Evolutionary conservation across 1,140 invertebrate species (phyloP), one percentile per base, ranked within the genome.

Genomic region (Drosophila carrolli): DNA sequence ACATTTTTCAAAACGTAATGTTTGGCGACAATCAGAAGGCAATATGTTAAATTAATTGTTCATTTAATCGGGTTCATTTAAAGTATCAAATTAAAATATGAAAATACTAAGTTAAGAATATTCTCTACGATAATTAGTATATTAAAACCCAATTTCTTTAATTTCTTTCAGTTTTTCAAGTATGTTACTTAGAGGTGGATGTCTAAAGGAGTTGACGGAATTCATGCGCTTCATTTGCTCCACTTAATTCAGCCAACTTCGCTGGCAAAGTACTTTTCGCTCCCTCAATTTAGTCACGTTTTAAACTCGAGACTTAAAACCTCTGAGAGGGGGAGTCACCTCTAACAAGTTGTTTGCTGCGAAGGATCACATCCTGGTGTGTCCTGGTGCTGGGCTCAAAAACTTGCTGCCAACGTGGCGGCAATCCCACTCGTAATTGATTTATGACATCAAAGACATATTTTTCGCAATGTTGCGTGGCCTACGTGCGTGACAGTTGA

Each of bases 391-490:
- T 50, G 47, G 47, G 23, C 51, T 51, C n/a, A 8, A 16, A 51
- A 54, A 38, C 56, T 16, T 37, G 43, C 35, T 38, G 50, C 37
- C 60, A 19, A 40, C 44, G 60, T 47, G 54, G 62, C 56, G 61
- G 76, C 71, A 88, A 88, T 89, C 85, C 82, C 67, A 71, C 67
- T 71, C 67, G 67, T 91, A 91, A 91, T 91, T 91, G 90, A 91
- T 91, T 91, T 91, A 91, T 90, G 90, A 91, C 90, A 91, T 91
- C 90, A 91, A 91, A 90, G 90, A 91, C 90, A 91, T 91, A 91
- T 91, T 91, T 91, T 91, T 91, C 85, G 90, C 85, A 91, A 91
- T 91, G 90, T 91, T 91, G 90, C 90, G 85, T 91, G 85, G 80
- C 83, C 83, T 83, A 88, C 90, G 90, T 91, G 85, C 90, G 90